Conservation (phyloP, 2,113 vertebrate species). For the Anolis carolinensis region DNA sequence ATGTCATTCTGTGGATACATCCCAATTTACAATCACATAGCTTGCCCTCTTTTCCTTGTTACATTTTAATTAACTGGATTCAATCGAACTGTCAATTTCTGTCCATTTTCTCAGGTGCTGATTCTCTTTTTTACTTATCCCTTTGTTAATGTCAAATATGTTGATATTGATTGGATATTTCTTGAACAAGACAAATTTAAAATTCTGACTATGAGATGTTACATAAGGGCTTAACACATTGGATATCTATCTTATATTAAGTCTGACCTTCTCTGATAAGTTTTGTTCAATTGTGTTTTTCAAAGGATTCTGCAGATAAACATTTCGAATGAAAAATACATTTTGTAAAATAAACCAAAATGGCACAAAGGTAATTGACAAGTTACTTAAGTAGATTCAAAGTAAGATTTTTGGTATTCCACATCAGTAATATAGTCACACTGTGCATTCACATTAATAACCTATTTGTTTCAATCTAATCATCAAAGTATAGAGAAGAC, state of each 20-base stretch:
- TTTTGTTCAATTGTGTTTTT: constrained; percentile 20
- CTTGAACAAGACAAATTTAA: constrained; percentile 19
- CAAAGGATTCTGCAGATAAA: background rate
- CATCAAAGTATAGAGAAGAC: too few species aligned
- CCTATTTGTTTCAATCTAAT: too few species aligned
- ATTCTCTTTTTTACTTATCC: constrained; percentile 22
- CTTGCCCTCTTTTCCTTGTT: background rate
- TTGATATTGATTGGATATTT: constrained; percentile 25
- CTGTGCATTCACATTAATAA: too few species aligned
- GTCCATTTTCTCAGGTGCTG: background rate
- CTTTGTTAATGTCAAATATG: constrained; percentile 17
- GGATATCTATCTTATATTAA: constrained; percentile 2
- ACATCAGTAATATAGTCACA: too few species aligned
- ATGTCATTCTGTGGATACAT: constrained; percentile 6
- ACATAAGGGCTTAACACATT: background rate
- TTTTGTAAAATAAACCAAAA: background rate
- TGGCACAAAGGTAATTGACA: background rate
- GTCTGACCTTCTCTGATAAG: constrained; percentile 43
- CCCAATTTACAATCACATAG: background rate
- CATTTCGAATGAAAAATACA: constrained; percentile 32
- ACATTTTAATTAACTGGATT: background rate
- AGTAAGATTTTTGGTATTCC: constrained; percentile 5
- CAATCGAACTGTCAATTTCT: background rate
- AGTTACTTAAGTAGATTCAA: background rate
- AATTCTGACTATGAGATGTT: background rate